Evolutionary conservation across 2,888 invertebrate species (phyloP).

Genomic region (Incurvaria masculella): DNA sequence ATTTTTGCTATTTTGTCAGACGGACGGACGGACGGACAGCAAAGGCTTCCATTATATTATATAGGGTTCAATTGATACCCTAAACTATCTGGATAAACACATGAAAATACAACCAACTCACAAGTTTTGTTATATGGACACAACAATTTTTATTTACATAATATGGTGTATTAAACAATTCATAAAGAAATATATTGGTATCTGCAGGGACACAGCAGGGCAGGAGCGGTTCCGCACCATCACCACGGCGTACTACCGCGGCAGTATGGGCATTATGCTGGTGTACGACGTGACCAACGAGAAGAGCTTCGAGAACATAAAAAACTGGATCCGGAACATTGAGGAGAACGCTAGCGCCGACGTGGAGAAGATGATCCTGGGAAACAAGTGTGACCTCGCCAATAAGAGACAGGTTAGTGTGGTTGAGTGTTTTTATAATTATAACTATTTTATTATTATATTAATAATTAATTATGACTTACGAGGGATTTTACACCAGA

Average conservation of each 20-base stretch:
- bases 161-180: too few species aligned
- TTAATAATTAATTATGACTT: neutral
- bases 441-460: neutral
- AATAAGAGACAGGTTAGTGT: slow-evolving; percentile 82
- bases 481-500: too few species aligned
- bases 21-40: too few species aligned
- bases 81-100: too few species aligned
- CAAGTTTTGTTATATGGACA: too few species aligned
- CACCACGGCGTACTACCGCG: slow-evolving; percentile 99
- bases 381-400: slow-evolving; percentile 98
- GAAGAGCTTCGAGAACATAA: slow-evolving; percentile 98
- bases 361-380: slow-evolving; percentile 98
- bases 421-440: slow-evolving; percentile 1
- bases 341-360: slow-evolving; percentile 99
- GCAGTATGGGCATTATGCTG: slow-evolving; percentile 99
- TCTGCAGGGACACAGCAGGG: slow-evolving; percentile 93
- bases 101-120: too few species aligned
- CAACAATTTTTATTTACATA: neutral
- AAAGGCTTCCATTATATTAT: too few species aligned
- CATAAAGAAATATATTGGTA: neutral
- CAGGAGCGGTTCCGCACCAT: slow-evolving; percentile 99
- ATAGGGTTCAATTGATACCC: too few species aligned
- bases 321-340: slow-evolving; percentile 99
- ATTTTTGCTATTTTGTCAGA: too few species aligned
- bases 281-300: slow-evolving; percentile 99